These are phyloP conservation scores for Tolypeutes matacus DNA, from an alignment of 2,797 vertebrate genomes.

Conservation along the genomic window DNA sequence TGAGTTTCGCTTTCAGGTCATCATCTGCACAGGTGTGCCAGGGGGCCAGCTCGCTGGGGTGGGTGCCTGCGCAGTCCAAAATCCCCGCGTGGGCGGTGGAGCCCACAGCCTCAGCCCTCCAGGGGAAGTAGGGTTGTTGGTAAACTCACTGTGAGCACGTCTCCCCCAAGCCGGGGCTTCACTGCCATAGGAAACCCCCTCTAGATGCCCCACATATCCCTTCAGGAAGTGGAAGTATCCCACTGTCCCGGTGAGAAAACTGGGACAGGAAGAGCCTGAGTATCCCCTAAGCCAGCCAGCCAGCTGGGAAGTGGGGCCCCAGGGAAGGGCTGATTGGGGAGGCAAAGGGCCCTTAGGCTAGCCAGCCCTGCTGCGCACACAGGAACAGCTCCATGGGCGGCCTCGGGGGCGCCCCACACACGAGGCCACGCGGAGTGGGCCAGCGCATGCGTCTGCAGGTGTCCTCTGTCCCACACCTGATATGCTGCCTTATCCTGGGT, in stretches of 20 bases:
- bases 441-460: accelerated
- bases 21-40: too few species aligned
- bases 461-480: accelerated
- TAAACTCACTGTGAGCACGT: not conserved
- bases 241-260: slow-evolving; percentile 47
- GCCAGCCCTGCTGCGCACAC: too few species aligned
- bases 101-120: too few species aligned
- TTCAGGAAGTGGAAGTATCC: not conserved
- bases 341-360: too few species aligned
- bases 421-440: accelerated
- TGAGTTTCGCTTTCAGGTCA: not conserved
- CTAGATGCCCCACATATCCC: not conserved
- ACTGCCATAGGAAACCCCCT: not conserved
- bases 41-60: too few species aligned
- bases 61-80: too few species aligned
- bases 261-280: slow-evolving; percentile 14
- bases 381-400: not conserved
- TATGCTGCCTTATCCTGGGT: not conserved
- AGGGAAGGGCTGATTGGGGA: too few species aligned
- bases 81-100: too few species aligned
- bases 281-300: not conserved
- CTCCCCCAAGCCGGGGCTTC: not conserved
- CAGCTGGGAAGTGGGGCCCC: not conserved
- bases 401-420: not conserved
- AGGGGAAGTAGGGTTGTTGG: too few species aligned